phyloP scores from a whole-genome alignment of 1,140 invertebrate species.

The Diploscapter pachys region DNA sequence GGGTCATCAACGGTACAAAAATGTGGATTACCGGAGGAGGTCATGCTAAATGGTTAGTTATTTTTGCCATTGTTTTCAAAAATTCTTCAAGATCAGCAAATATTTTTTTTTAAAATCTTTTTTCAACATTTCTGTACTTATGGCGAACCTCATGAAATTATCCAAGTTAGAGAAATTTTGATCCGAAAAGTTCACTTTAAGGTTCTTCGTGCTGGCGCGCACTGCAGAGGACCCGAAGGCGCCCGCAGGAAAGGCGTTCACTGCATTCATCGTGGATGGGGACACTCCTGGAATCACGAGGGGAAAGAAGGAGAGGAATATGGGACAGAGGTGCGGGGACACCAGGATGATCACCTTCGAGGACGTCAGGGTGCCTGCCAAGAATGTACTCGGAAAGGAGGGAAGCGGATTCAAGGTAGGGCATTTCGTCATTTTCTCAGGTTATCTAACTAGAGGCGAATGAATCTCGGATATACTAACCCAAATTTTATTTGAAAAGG shows the following conservation, averaged over 20 bases:
- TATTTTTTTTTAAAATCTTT: slow-evolving; percentile 1
- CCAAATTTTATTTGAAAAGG: no score
- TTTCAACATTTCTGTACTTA: background rate
- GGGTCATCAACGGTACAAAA: slow-evolving; percentile 89
- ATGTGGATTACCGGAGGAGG: slow-evolving; percentile 98
- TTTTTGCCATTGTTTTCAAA: slow-evolving; percentile 66
- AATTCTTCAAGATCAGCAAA: background rate
- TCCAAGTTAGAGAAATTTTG: slow-evolving; percentile 81
- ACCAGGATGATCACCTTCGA: slow-evolving; percentile 93
- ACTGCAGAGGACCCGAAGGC: slow-evolving; percentile 85
- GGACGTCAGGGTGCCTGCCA: slow-evolving; percentile 79
- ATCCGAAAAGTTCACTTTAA: slow-evolving; percentile 77
- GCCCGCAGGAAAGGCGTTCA: slow-evolving; percentile 84
- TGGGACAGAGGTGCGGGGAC: slow-evolving; percentile 92
- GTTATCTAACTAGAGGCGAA: no score
- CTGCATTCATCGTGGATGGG: slow-evolving; percentile 89
- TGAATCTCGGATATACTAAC: background rate
- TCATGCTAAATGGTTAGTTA: slow-evolving; percentile 72
- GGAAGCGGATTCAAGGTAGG: slow-evolving; percentile 80
- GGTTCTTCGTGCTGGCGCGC: slow-evolving; percentile 83
- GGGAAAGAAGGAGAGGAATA: slow-evolving; percentile 80
- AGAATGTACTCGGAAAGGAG: slow-evolving; percentile 79
- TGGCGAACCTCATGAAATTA: slow-evolving; percentile 60
- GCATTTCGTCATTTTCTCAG: background rate
- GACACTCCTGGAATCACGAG: slow-evolving; percentile 79